Evolutionary conservation across 1,140 invertebrate genomes (phyloP).

Genomic region (Liolophura sinensis): DNA sequence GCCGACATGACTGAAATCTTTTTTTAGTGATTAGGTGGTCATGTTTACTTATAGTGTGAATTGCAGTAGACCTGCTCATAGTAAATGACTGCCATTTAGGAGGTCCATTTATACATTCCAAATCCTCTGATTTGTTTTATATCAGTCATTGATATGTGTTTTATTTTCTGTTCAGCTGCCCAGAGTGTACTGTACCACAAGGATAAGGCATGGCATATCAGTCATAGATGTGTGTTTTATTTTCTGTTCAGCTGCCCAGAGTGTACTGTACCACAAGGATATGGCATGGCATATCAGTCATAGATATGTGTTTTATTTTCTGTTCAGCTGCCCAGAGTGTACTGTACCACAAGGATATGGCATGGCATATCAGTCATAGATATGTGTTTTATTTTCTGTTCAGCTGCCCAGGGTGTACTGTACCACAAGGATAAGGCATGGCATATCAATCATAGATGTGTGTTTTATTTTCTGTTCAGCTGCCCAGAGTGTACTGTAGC

Average conservation of each 20-base stretch:
- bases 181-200: neutral
- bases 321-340: neutral
- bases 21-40: no score
- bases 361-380: neutral
- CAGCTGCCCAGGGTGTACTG: constrained; percentile 92
- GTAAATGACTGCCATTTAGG: no score
- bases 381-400: constrained; percentile 55
- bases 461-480: no score
- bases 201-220: neutral
- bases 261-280: constrained; percentile 89
- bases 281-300: no score
- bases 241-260: constrained; percentile 78
- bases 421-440: constrained; percentile 85
- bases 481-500: neutral
- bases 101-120: no score
- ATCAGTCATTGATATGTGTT: no score
- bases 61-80: no score
- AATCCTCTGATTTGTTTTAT: no score
- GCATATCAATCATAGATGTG: constrained; percentile 96
- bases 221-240: constrained; percentile 12
- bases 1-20: no score
- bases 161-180: no score
- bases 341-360: neutral
- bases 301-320: no score
- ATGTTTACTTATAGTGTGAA: no score